Conservation (phyloP, 2,888 invertebrate genomes). For the Limnephilus auricula region DNA sequence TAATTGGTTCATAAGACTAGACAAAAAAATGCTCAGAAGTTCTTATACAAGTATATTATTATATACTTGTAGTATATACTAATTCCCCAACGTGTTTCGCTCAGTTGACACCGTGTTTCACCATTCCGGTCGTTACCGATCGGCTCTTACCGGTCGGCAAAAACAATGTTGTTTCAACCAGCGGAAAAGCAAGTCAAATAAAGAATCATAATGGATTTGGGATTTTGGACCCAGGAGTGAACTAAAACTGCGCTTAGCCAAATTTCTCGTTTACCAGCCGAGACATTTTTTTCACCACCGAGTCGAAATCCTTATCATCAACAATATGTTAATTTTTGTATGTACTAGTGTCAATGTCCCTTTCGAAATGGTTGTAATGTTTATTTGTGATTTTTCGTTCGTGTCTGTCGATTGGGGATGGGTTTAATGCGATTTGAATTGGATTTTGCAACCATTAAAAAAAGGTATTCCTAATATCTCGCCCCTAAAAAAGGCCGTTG, state of each 20-base stretch:
- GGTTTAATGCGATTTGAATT: constrained; percentile 20
- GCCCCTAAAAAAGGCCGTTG: neutral
- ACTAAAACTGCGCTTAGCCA: neutral
- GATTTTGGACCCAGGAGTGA: constrained; percentile 57
- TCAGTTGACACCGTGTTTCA: constrained; percentile 1
- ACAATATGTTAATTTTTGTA: neutral
- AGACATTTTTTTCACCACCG: neutral
- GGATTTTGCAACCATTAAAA: constrained; percentile 17
- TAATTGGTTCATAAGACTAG: neutral
- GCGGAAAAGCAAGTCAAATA: constrained; percentile 62
- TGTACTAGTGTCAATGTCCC: neutral
- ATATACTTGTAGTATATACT: neutral
- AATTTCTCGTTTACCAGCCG: neutral
- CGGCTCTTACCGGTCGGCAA: constrained; percentile 35
- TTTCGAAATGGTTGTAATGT: neutral
- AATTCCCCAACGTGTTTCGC: neutral
- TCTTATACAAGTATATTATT: too few species aligned
- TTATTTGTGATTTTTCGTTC: neutral
- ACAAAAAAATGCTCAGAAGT: neutral
- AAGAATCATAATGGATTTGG: constrained; percentile 63
- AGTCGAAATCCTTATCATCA: neutral
- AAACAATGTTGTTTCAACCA: constrained; percentile 36
- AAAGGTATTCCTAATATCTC: neutral
- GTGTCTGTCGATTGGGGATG: neutral
- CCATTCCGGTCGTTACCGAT: neutral